These are phyloP conservation scores for Bombus soroeensis DNA, from an alignment of 1,140 invertebrate species.

Conservation along the genomic window DNA sequence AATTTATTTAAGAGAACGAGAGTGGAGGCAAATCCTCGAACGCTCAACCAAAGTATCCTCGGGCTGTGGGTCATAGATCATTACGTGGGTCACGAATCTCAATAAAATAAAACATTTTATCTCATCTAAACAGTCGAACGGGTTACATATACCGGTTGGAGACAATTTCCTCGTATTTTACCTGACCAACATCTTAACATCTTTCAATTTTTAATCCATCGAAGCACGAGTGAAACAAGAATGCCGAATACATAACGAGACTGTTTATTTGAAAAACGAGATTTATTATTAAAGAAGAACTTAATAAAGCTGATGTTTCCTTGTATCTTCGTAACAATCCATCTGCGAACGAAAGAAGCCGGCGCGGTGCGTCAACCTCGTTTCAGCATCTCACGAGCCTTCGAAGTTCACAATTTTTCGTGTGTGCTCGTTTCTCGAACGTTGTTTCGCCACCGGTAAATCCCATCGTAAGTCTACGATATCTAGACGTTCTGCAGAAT, in stretches of 20 bases:
- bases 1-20: conserved; percentile 24
- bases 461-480: conserved; percentile 29
- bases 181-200: too few relatives aligned
- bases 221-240: too few relatives aligned
- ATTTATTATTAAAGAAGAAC: neutral
- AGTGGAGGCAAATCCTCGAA: neutral
- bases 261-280: too few relatives aligned
- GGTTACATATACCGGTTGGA: neutral
- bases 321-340: neutral
- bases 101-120: neutral
- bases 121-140: neutral
- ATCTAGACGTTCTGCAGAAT: conserved; percentile 43
- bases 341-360: neutral
- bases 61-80: conserved; percentile 75
- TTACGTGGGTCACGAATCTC: conserved; percentile 29
- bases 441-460: conserved; percentile 40
- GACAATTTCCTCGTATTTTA: neutral
- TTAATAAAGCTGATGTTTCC: neutral
- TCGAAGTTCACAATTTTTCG: conserved; percentile 16
- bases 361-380: conserved; percentile 25
- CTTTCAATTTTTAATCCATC: too few relatives aligned
- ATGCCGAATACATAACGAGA: too few relatives aligned
- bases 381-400: conserved; percentile 15
- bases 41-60: conserved; percentile 51
- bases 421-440: conserved; percentile 22